A percentile compares a stretch with the other conserved stretches of the same genome.
phyloP scores from a whole-genome alignment of 2,888 invertebrate species.

The Oligia fasciuncula region DNA sequence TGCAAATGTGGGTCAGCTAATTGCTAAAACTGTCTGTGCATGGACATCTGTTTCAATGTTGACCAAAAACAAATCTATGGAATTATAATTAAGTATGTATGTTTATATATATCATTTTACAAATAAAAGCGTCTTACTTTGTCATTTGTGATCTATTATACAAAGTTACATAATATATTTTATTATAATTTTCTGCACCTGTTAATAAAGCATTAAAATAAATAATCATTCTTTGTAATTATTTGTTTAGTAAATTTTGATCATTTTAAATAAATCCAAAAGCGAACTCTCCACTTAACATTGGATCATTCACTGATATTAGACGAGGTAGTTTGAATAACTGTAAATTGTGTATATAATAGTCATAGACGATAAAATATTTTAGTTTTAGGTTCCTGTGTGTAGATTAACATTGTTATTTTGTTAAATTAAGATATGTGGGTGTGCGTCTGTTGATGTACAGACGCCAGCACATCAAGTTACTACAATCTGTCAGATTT shows the following conservation, averaged over 20 bases:
- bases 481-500: no score
- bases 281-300: constrained; percentile 36
- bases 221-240: constrained; percentile 63
- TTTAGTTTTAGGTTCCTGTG: constrained; percentile 79
- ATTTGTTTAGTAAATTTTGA: constrained; percentile 58
- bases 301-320: constrained; percentile 58
- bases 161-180: constrained; percentile 77
- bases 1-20: no score
- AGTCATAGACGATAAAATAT: constrained; percentile 80
- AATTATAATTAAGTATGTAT: constrained; percentile 2
- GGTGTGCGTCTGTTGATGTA: constrained; percentile 74
- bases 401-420: constrained; percentile 80
- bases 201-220: constrained; percentile 80
- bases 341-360: constrained; percentile 88
- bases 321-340: constrained; percentile 74
- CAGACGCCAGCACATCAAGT: no score
- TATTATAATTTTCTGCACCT: constrained; percentile 79
- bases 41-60: constrained; percentile 15
- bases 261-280: constrained; percentile 38
- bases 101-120: constrained; percentile 24
- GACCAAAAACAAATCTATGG: constrained; percentile 5
- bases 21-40: no score
- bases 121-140: constrained; percentile 55
- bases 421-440: constrained; percentile 72
- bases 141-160: constrained; percentile 73